Conservation (phyloP, 2,113 vertebrate species). For the Lasiurus cinereus region DNA sequence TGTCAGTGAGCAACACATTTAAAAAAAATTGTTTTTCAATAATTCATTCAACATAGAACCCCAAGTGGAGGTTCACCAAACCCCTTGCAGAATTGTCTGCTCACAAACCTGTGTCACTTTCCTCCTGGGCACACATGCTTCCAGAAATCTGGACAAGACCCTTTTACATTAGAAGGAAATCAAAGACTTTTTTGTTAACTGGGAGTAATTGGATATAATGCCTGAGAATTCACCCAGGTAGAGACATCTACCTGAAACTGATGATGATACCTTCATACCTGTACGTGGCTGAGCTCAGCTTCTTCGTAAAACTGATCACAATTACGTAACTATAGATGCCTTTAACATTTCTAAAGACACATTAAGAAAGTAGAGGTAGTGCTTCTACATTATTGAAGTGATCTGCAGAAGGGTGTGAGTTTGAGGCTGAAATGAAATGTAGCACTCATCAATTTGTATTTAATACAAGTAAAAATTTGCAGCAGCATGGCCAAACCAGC, state of each 20-base stretch:
- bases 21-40: not conserved
- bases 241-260: not conserved
- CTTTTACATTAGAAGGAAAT: not conserved
- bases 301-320: not conserved
- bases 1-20: not conserved
- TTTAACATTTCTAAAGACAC: constrained; percentile 39
- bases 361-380: not conserved
- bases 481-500: not conserved
- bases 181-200: constrained; percentile 31
- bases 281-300: not conserved
- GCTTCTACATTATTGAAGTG: not conserved
- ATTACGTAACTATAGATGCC: not conserved
- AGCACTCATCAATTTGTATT: not conserved
- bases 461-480: not conserved
- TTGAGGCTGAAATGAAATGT: not conserved
- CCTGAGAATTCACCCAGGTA: not conserved
- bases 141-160: constrained; percentile 4
- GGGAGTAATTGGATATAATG: not conserved
- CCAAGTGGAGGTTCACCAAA: not conserved
- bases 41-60: not conserved
- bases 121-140: not conserved
- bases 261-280: not conserved
- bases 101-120: constrained; percentile 15
- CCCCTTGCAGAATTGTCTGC: not conserved
- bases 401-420: not conserved